Evolutionary conservation across 2,797 vertebrate genomes (phyloP).

Genomic region (Molossus molossus): DNA sequence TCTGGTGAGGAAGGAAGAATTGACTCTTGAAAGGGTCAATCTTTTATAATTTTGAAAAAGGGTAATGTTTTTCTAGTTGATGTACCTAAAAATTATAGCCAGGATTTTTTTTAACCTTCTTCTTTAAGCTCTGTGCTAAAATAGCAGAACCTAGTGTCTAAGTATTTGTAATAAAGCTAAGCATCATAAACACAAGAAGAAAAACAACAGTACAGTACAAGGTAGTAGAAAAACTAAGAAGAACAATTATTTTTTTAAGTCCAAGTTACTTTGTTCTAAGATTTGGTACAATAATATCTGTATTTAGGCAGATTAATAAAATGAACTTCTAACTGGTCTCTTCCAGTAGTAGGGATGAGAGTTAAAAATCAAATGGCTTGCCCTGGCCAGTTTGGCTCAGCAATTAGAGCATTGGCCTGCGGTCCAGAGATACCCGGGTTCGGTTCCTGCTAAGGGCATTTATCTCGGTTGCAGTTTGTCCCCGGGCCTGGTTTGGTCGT

Average conservation of each 20-base stretch:
- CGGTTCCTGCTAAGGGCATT: too few species aligned
- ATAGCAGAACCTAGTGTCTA: constrained; percentile 90
- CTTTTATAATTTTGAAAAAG: constrained; percentile 96
- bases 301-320: constrained; percentile 31
- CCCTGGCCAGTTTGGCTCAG: too few species aligned
- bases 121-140: constrained; percentile 93
- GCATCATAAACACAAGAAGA: constrained; percentile 91
- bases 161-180: constrained; percentile 92
- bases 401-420: too few species aligned
- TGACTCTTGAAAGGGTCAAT: constrained; percentile 95
- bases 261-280: constrained; percentile 91
- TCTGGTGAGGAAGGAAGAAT: constrained; percentile 96
- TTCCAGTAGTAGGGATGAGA: background rate
- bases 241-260: constrained; percentile 94
- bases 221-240: constrained; percentile 89
- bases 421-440: too few species aligned
- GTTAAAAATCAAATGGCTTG: background rate
- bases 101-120: constrained; percentile 86
- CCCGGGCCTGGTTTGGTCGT: too few species aligned
- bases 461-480: too few species aligned
- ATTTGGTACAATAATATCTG: constrained; percentile 90
- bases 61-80: constrained; percentile 86
- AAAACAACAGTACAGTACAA: constrained; percentile 89
- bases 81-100: background rate
- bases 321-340: background rate